phyloP scores from a whole-genome alignment of 1,140 invertebrate species.

The Orchesella cincta region DNA sequence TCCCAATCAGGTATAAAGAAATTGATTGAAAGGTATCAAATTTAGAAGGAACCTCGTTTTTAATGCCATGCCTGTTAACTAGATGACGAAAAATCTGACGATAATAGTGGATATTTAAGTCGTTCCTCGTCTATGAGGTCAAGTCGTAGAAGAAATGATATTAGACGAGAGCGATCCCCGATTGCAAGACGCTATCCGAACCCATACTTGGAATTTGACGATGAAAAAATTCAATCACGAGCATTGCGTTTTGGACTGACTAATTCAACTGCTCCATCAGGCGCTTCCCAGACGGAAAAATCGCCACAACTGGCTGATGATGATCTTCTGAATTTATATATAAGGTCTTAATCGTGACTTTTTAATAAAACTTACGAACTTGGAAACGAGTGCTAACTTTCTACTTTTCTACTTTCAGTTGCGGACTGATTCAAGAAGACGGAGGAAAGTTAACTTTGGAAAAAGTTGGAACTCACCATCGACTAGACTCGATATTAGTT shows the following conservation, averaged over 20 bases:
- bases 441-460: conserved; percentile 28
- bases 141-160: neutral
- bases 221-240: conserved; percentile 38
- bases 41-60: too few relatives aligned
- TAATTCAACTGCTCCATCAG: neutral
- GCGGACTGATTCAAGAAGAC: conserved; percentile 38
- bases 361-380: neutral
- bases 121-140: neutral
- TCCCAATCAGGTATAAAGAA: neutral
- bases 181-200: conserved; percentile 25
- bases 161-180: neutral
- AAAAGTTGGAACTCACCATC: conserved; percentile 54
- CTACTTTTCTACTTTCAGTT: conserved; percentile 25
- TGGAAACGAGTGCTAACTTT: too few relatives aligned
- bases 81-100: conserved; percentile 4
- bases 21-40: neutral
- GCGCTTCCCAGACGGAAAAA: neutral
- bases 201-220: conserved; percentile 31
- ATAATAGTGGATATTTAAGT: neutral
- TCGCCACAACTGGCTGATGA: conserved; percentile 26
- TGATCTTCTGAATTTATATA: conserved; percentile 46
- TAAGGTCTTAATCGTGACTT: conserved; percentile 33
- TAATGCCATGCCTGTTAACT: neutral
- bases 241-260: conserved; percentile 41
- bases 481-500: conserved; percentile 73